Base-by-base conservation (phyloP, 2,113 vertebrate genomes). In the Pandion haliaetus region DNA sequence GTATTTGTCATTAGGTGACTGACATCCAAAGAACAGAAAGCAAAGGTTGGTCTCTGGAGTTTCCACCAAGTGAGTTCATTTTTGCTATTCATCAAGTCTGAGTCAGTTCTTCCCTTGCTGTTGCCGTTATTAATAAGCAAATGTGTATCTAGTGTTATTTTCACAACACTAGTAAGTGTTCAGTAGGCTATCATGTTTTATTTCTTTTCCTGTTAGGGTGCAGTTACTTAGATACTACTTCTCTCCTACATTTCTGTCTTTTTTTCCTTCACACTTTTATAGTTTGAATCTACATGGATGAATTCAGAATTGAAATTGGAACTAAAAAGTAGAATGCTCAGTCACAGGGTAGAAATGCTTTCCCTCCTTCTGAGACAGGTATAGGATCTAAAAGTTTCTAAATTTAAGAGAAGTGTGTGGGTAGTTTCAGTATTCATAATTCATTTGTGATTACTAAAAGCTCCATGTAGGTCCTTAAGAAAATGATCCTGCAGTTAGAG, bases 1-100 rank as follows among this genome's bases (percentile, higher is more conserved):
- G 2, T 94, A 67, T 86, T 94, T 96, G 49, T 93, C 70, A 4
- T 61, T 90, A 98, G 98, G 95, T 95, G 40, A 28, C 91, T 55
- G 94, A 97, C 34, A 50, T 58, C 57, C 85, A 63, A 58, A 86
- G 52, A 70, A 4, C 52, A 82, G 97, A 97, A 93, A 93, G 90
- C 67, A 97, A 94, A 94, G 83, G 86, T 45, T 95, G 80, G 69
- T 65, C 93, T 83, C 90, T 76, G 78, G 97, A 96, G 55, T 74
- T 93, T 78, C 44, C 82, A 34, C 42, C 92, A 83, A 94, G 98
- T 98, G 89, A 98, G 98, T 98, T 94, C 4, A 2, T 4, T 82
- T 94, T 80, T 79, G 3, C 2, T 70, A 1, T 88, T 82, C 47
- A 14, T 49, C 16, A 6, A 61, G 8, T 44, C 20, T 0, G 4